Evolutionary conservation across 2,888 invertebrate species (phyloP).

Genomic region (Lasioglossum calceatum): DNA sequence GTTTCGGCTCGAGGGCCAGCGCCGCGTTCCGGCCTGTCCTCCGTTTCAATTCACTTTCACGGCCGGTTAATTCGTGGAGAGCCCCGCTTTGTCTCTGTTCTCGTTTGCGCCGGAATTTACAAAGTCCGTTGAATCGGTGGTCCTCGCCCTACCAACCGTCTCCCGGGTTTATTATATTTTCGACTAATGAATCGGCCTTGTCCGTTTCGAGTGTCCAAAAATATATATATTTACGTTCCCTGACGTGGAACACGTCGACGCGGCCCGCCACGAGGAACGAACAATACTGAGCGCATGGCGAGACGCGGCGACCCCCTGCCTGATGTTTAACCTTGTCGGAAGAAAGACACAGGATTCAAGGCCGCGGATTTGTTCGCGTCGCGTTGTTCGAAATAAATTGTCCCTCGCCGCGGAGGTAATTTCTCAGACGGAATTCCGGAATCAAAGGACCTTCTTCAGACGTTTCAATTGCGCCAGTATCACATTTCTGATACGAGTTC

Average conservation of each 20-base stretch:
- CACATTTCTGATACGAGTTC: neutral
- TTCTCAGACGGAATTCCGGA: neutral
- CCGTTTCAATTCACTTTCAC: slow-evolving; percentile 65
- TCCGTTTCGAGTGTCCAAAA: slow-evolving; percentile 20
- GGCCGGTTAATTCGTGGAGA: slow-evolving; percentile 53
- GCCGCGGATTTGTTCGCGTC: slow-evolving; percentile 3
- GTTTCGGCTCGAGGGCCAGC: slow-evolving; percentile 7
- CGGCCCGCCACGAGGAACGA: neutral
- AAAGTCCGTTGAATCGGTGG: slow-evolving; percentile 44
- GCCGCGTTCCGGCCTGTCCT: slow-evolving; percentile 18
- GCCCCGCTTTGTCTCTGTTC: slow-evolving; percentile 45
- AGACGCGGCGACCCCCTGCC: neutral
- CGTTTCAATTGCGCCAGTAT: neutral
- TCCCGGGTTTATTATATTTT: slow-evolving; percentile 34
- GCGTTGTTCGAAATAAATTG: slow-evolving; percentile 5
- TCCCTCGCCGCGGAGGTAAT: neutral
- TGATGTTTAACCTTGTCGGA: neutral
- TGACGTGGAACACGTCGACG: neutral
- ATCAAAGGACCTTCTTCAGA: neutral
- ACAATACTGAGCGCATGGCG: slow-evolving; percentile 3
- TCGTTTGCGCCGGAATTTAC: slow-evolving; percentile 15
- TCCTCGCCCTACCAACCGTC: neutral
- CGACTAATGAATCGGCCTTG: slow-evolving; percentile 28
- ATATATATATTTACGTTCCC: neutral
- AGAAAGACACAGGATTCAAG: slow-evolving; percentile 13